Base-by-base conservation (phyloP, 2,797 vertebrate species). In the Eurystomus glaucurus region DNA sequence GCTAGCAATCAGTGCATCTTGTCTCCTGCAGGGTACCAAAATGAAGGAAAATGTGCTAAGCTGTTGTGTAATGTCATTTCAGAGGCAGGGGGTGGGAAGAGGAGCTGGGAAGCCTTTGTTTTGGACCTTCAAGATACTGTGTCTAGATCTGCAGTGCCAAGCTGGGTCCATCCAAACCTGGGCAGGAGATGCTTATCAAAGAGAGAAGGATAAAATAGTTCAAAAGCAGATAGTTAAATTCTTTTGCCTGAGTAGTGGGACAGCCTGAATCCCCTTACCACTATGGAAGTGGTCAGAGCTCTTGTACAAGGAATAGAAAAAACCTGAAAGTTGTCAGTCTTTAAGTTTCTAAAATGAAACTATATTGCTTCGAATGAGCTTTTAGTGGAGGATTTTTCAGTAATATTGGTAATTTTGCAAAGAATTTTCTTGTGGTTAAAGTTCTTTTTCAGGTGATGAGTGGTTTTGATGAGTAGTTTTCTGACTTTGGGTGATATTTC, bases 391-490 rank as follows among this genome's bases (percentile, higher is more conserved):
- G 35, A 35, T 50, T 90, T 84, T 96, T 88, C 31, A 51, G 31
- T 68, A 46, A 52, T 2, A 0, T 25, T n/a, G 29, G n/a, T 48
- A 77, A 50, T 75, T 93, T 80, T 85, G 52, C 45, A 84, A 91
- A 78, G 52, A 50, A 37, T 61, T 84, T 86, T 88, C 69, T 61
- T 41, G 6, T 78, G 28, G 52, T 58, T 31, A 7, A 66, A 77
- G 25, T 75, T 77, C 52, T 81, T 93, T 90, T 83, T 68, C 69
- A 65, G 23, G 22, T 86, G 65, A 43, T 57, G 48, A 90, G 91
- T 88, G 48, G n/a, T 69, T 88, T 86, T 81, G 65, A 84, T 92
- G 50, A 86, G 65, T 51, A 78, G 26, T 29, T 86, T 93, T 85
- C 80, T 74, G 28, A 70, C 31, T 86, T 88, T 26, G 65, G 58